These are phyloP conservation scores for Tetraodon nigroviridis DNA, from an alignment of 2,113 vertebrate species.

Conservation along the genomic window DNA sequence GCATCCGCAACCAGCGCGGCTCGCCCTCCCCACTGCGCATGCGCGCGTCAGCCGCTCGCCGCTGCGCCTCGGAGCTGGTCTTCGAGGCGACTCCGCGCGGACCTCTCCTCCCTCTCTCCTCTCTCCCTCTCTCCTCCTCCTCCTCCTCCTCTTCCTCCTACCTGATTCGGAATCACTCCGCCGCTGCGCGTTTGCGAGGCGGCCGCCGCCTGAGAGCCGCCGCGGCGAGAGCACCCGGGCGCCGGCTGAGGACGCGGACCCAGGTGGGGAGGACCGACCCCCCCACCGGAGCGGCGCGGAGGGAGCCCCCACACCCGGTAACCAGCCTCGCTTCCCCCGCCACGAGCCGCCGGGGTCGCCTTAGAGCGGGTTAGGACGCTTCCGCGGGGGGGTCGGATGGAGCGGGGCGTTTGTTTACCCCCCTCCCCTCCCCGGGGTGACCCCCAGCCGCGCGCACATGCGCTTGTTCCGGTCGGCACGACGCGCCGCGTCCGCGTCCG, in stretches of 20 bases:
- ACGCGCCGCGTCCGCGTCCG: too few species aligned
- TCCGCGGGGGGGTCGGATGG: not conserved
- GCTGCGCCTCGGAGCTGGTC: slow-evolving; percentile 51
- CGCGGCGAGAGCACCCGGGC: slow-evolving; percentile 13
- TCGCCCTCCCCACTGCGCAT: not conserved
- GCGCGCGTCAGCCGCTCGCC: slow-evolving; percentile 36
- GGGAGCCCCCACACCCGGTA: slow-evolving; percentile 17
- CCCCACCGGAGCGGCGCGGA: slow-evolving; percentile 35
- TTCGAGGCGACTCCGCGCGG: not conserved
- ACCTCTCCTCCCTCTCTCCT: not conserved
- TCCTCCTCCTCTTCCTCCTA: slow-evolving; percentile 41
- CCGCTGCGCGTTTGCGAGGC: slow-evolving; percentile 65
- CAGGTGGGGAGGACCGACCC: slow-evolving; percentile 37
- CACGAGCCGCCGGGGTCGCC: slow-evolving; percentile 10
- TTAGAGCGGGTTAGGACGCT: not conserved
- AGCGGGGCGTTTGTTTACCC: slow-evolving; percentile 3
- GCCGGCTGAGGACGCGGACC: slow-evolving; percentile 20
- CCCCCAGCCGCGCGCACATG: too few species aligned
- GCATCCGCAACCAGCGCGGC: not conserved
- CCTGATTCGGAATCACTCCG: slow-evolving; percentile 63
- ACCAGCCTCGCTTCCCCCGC: not conserved
- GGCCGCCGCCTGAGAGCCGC: slow-evolving; percentile 44
- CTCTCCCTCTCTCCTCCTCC: not conserved
- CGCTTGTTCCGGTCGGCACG: too few species aligned
- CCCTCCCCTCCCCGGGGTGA: not conserved